Evolutionary conservation across 1,140 invertebrate species (phyloP).

Genomic region (Bombus superbus): DNA sequence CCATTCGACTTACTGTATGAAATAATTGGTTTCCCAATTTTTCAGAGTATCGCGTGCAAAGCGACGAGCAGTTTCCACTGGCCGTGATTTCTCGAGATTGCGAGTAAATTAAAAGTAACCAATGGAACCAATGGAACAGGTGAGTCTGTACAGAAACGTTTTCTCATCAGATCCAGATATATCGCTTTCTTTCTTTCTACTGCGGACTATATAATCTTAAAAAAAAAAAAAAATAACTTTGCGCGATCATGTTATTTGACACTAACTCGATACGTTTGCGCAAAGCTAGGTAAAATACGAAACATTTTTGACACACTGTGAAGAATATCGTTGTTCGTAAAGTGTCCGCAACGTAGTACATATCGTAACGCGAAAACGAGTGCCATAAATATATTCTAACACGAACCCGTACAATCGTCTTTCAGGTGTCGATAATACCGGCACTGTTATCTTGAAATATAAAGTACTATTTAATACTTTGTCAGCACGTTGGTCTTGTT

Average conservation of each 20-base stretch:
- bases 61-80: conserved; percentile 10
- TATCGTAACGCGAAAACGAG: background rate
- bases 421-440: conserved; percentile 25
- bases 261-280: background rate
- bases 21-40: conserved; percentile 52
- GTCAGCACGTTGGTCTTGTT: conserved; percentile 10
- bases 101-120: background rate
- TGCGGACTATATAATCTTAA: too few species aligned
- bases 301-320: background rate
- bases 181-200: too few species aligned
- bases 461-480: conserved; percentile 36
- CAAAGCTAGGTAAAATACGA: background rate
- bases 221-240: background rate
- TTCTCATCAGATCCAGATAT: background rate
- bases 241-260: background rate
- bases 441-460: conserved; percentile 33
- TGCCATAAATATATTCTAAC: conserved; percentile 8
- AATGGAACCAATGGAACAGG: background rate
- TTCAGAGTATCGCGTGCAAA: conserved; percentile 12
- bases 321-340: too few species aligned
- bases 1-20: conserved; percentile 16
- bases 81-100: background rate
- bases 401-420: background rate
- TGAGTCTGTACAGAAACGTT: background rate
- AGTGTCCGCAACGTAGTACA: background rate